Evolutionary conservation across 1,140 invertebrate species (phyloP).

Genomic region (Zeugodacus cucurbitae): DNA sequence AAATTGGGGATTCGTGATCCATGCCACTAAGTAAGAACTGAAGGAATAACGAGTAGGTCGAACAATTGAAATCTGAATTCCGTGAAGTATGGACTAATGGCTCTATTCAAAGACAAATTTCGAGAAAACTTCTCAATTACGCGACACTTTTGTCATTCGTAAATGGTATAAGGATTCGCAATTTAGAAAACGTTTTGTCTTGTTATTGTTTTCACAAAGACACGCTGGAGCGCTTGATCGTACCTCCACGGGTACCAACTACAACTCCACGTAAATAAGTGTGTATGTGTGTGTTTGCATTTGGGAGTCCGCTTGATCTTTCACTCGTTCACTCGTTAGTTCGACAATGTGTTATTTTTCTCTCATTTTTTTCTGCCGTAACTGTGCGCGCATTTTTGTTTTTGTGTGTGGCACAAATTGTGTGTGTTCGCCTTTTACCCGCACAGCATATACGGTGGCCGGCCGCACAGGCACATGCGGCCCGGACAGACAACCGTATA

Average conservation of each 20-base stretch:
- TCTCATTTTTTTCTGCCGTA: neutral
- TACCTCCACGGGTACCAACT: neutral
- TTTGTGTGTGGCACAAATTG: conserved; percentile 36
- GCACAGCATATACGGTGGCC: neutral
- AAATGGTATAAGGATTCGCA: too few relatives aligned
- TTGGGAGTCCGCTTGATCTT: conserved; percentile 4
- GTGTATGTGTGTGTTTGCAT: neutral
- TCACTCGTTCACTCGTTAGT: conserved; percentile 1
- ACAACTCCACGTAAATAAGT: neutral
- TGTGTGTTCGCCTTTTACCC: conserved; percentile 4
- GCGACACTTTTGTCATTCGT: too few relatives aligned
- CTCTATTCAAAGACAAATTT: too few relatives aligned
- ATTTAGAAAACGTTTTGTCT: neutral
- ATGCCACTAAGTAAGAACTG: too few relatives aligned
- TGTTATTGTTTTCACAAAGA: neutral
- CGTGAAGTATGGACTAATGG: too few relatives aligned
- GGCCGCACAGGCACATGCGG: neutral
- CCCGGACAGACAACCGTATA: neutral
- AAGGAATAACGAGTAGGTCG: too few relatives aligned
- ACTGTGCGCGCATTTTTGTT: neutral
- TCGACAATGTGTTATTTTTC: neutral
- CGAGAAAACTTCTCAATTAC: too few relatives aligned
- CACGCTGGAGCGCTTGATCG: neutral
- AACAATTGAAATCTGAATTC: too few relatives aligned
- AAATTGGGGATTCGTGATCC: too few relatives aligned